Conservation (phyloP, 2,797 vertebrate species). For the Centroberyx gerrardi region DNA sequence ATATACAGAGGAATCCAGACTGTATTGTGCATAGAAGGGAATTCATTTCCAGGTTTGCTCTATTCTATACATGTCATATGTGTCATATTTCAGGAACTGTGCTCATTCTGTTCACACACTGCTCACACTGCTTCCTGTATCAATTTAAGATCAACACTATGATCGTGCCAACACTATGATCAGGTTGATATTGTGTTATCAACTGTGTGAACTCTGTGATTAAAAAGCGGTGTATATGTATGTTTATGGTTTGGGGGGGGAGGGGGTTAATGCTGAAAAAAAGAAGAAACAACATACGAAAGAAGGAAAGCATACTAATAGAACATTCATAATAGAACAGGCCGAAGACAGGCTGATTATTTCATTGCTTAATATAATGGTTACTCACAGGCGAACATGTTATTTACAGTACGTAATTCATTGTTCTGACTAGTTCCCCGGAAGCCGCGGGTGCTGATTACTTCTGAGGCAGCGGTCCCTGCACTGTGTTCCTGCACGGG, state of each 20-base stretch:
- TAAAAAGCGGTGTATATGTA: neutral
- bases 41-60: neutral
- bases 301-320: neutral
- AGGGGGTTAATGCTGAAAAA: neutral
- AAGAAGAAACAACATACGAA: neutral
- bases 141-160: constrained; percentile 28
- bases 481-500: constrained; percentile 18
- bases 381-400: constrained; percentile 7
- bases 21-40: neutral
- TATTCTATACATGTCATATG: neutral
- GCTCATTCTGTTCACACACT: neutral
- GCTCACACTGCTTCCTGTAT: constrained; percentile 8
- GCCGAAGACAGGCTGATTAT: constrained; percentile 3
- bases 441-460: constrained; percentile 47
- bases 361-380: constrained; percentile 25
- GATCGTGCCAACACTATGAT: constrained; percentile 24
- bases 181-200: constrained; percentile 43
- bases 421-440: constrained; percentile 23
- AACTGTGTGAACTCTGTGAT: neutral
- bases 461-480: constrained; percentile 46
- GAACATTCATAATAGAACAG: constrained; percentile 11
- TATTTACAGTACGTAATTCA: constrained; percentile 52
- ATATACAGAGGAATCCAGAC: neutral
- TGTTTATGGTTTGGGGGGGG: too few species aligned
- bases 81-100: constrained; percentile 16